Evolutionary conservation across 2,888 invertebrate species (phyloP), one percentile per base, ranked within the genome.

Genomic region (Abrostola tripartita): DNA sequence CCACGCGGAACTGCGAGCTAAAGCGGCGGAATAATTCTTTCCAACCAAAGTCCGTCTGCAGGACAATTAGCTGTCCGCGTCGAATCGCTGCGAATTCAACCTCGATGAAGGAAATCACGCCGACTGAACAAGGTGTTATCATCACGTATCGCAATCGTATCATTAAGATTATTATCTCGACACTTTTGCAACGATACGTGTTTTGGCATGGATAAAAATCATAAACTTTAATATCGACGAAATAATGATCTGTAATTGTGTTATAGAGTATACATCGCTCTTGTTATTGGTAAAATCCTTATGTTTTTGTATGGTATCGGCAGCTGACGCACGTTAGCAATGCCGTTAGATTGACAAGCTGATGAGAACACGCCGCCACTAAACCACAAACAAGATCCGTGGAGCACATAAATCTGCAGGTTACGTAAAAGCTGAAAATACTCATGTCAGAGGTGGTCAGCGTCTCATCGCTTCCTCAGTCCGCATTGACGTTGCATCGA

Each of bases 1-100:
- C 88, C 86, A 88, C 88, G 85, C 87, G 88, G 85, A 74, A 76
- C 68, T 68, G 54, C 51, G 62, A 82, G 79, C 81, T 79, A 79
- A 82, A 79, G 76, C 82, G 80, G 72, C 78, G 76, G 74, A 81
- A 82, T 83, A 83, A 83, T 79, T 78, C 73, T 76, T 78, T 80
- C 72, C 65, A 74, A 79, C 70, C 78, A 74, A 68, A 78, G 73
- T 67, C 77, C 71, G 74, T 71, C 71, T 78, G 80, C 80, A 84
- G 82, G 83, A 78, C 67, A 76, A 76, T 73, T 76, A 70, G 54
- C 37, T n/a, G 47, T 42, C 53, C 37, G 40, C 52, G 47, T 14
- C 7, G 4, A 37, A 37, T 37, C 51, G 55, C 37, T 50, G 58
- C 37, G 56, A 38, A 42, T 52, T 10, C 35, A 58, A 44, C 37